These are phyloP conservation scores for Zaprionus africanus DNA, from an alignment of 1,140 invertebrate species.

Conservation along the genomic window DNA sequence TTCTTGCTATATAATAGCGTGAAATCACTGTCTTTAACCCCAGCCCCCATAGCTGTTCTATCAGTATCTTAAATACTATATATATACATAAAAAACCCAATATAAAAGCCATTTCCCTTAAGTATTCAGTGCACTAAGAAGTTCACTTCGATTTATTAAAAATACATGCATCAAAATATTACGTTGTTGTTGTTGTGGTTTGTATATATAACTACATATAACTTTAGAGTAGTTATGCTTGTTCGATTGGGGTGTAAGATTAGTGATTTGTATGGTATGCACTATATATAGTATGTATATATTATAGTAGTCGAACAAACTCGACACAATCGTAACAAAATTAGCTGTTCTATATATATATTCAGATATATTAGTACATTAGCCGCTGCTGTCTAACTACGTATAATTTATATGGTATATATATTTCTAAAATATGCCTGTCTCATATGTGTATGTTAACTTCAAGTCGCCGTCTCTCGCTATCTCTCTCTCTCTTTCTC, in stretches of 20 bases:
- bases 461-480: constrained; percentile 44
- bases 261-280: constrained; percentile 20
- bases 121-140: constrained; percentile 34
- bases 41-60: no score
- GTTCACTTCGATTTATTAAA: constrained; percentile 69
- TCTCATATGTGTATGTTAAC: constrained; percentile 58
- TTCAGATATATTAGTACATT: constrained; percentile 7
- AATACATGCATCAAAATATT: constrained; percentile 79
- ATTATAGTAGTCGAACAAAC: constrained; percentile 8
- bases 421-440: constrained; percentile 53
- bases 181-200: constrained; percentile 17
- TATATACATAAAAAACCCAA: not conserved
- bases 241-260: constrained; percentile 34
- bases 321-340: constrained; percentile 26
- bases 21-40: not conserved
- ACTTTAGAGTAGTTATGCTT: constrained; percentile 29
- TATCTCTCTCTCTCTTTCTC: not conserved
- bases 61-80: no score
- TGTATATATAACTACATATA: constrained; percentile 20
- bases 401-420: constrained; percentile 24
- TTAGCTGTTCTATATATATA: not conserved
- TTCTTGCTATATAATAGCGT: not conserved
- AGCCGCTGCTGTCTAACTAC: constrained; percentile 20
- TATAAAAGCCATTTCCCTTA: not conserved
- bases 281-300: constrained; percentile 1